A percentile compares a stretch with the other conserved stretches of the same genome.
Conservation (phyloP, 2,113 vertebrate genomes). For the Montifringilla adamsi region DNA sequence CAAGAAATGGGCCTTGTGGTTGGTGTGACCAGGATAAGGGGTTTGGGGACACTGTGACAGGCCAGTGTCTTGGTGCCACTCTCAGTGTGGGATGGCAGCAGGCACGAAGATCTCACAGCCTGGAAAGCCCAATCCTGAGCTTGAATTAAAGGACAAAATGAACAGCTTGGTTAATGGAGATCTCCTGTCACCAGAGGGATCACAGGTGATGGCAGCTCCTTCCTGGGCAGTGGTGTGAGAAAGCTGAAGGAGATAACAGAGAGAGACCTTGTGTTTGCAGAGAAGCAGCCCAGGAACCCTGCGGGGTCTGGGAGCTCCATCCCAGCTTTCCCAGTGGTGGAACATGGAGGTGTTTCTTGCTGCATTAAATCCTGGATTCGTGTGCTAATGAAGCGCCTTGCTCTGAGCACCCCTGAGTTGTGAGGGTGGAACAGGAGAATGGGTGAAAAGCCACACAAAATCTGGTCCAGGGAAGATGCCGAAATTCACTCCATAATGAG, state of each 20-base stretch:
- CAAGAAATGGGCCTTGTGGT: not conserved
- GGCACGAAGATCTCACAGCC: not conserved
- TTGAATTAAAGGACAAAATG: not conserved
- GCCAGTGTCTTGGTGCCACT: not conserved
- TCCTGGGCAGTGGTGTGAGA: accelerated
- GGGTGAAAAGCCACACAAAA: accelerated
- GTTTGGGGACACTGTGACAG: not conserved
- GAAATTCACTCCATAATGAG: not conserved
- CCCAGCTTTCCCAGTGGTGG: accelerated
- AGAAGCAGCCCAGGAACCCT: not conserved
- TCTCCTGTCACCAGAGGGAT: not conserved
- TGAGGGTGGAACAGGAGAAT: not conserved
- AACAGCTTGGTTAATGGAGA: not conserved
- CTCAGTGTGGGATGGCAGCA: not conserved
- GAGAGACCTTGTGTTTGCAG: not conserved
- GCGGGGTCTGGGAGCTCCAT: not conserved
- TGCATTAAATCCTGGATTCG: not conserved
- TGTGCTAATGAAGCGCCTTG: not conserved
- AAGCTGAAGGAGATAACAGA: not conserved
- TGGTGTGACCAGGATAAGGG: not conserved
- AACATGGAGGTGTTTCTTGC: not conserved
- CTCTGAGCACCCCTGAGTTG: not conserved
- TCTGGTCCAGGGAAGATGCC: not conserved
- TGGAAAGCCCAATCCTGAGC: not conserved
- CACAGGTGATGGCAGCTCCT: not conserved